Evolutionary conservation across 2,113 vertebrate species (phyloP).

Genomic region (Nesogale talazaci): DNA sequence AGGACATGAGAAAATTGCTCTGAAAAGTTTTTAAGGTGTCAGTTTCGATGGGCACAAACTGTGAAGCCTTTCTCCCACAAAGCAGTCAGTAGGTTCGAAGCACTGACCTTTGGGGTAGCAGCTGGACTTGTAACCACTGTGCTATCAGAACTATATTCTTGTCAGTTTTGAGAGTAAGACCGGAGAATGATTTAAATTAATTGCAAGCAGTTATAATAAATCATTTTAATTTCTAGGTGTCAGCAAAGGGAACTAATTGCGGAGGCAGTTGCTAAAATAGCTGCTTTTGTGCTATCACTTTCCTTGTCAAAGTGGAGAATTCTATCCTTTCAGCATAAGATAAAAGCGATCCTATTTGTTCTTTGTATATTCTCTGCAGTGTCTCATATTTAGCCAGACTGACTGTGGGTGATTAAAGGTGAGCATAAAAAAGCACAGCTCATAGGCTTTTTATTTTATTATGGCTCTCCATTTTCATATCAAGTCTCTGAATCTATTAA

Average conservation of each 20-base stretch:
- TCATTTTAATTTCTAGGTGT: constrained; percentile 35
- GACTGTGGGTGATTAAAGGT: not conserved
- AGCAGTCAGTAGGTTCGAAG: not conserved
- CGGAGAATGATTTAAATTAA: constrained; percentile 3
- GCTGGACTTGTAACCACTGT: not conserved
- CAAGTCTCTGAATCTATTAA: not conserved
- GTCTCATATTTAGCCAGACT: constrained; percentile 29
- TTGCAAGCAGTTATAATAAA: constrained; percentile 6
- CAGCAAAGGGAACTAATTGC: not conserved
- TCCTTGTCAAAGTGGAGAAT: not conserved
- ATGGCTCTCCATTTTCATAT: constrained; percentile 38
- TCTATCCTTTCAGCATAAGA: not conserved
- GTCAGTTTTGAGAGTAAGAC: not conserved
- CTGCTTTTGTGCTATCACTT: not conserved
- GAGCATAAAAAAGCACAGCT: not conserved
- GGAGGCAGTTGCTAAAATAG: not conserved
- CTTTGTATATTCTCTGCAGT: not conserved
- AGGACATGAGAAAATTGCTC: not conserved
- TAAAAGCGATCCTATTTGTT: not conserved
- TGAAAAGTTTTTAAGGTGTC: not conserved
- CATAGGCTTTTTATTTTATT: not conserved
- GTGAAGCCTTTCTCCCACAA: not conserved
- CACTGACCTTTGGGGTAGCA: not conserved
- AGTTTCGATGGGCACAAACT: not conserved
- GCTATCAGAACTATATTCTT: not conserved